Evolutionary conservation across 1,140 invertebrate genomes (phyloP).

Genomic region (Halesus radiatus): DNA sequence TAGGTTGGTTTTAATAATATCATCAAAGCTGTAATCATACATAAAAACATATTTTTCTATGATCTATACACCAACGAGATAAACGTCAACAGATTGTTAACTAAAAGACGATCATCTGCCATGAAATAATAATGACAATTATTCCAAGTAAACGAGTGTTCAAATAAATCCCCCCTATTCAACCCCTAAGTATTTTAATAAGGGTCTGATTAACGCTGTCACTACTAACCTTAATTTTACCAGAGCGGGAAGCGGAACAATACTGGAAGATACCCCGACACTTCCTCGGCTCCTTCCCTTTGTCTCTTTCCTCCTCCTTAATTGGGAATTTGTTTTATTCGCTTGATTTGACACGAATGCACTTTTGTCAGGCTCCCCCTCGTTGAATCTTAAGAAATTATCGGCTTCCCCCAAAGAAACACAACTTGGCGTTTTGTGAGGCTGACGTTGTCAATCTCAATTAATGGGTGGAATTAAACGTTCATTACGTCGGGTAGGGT

Average conservation of each 20-base stretch:
- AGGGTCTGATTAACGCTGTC: conserved; percentile 51
- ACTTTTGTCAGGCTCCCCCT: conserved; percentile 42
- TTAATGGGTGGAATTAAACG: conserved; percentile 36
- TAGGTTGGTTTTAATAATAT: no score
- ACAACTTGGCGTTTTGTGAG: conserved; percentile 14
- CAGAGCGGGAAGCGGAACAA: conserved; percentile 26
- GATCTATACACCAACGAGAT: no score
- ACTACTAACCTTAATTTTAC: conserved; percentile 55
- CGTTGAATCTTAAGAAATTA: conserved; percentile 48
- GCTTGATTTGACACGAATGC: conserved; percentile 52
- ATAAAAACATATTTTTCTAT: no score
- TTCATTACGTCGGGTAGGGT: not conserved
- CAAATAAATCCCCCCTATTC: conserved; percentile 7
- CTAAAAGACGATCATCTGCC: no score
- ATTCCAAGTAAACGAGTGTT: conserved; percentile 23
- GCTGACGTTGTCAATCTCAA: conserved; percentile 41
- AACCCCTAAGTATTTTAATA: conserved; percentile 40
- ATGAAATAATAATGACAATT: not conserved
- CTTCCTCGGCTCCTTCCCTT: conserved; percentile 38
- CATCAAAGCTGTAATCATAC: no score
- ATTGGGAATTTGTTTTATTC: conserved; percentile 58
- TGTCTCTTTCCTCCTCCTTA: conserved; percentile 48
- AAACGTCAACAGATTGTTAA: no score
- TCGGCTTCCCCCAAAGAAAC: conserved; percentile 43
- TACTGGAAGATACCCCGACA: conserved; percentile 38